Conservation (phyloP, 2,797 vertebrate species). For the Rhinatrema bivittatum region DNA sequence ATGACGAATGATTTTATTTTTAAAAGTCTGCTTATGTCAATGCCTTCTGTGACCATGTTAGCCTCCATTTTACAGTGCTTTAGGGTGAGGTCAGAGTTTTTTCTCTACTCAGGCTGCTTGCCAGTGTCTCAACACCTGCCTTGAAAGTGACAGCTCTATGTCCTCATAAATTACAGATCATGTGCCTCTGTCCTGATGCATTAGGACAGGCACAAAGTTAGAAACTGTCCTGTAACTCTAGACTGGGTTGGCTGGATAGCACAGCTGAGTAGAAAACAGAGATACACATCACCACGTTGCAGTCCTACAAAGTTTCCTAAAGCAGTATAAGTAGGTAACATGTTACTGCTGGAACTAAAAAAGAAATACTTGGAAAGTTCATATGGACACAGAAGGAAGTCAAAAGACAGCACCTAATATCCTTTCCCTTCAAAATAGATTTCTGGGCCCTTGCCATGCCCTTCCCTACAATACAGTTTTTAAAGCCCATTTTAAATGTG, state of each 20-base stretch:
- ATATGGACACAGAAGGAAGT: too few relatives aligned
- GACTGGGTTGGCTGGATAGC: conserved; percentile 53
- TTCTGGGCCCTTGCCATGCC: too few relatives aligned
- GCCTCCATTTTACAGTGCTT: conserved; percentile 77
- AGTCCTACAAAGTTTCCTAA: conserved; percentile 13
- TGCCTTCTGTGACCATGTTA: conserved; percentile 71
- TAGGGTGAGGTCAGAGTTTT: conserved; percentile 83
- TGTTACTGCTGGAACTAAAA: too few relatives aligned
- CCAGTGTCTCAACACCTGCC: conserved; percentile 90
- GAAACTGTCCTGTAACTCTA: conserved; percentile 81
- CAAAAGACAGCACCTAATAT: too few relatives aligned
- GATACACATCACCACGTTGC: conserved; percentile 40
- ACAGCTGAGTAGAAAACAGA: conserved; percentile 73
- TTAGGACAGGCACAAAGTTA: conserved; percentile 78
- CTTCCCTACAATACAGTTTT: too few relatives aligned
- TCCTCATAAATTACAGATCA: conserved; percentile 94
- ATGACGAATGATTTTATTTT: conserved; percentile 70
- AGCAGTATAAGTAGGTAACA: too few relatives aligned
- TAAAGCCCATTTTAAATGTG: too few relatives aligned
- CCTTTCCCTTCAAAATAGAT: too few relatives aligned
- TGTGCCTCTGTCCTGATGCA: conserved; percentile 73
- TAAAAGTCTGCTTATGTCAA: conserved; percentile 71
- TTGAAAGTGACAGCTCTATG: conserved; percentile 90
- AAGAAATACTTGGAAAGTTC: too few relatives aligned
- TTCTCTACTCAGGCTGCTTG: conserved; percentile 69